Percentiles rank a stretch among this genome's conserved stretches.
phyloP scores from a whole-genome alignment of 2,113 vertebrate species.

The Columba livia region DNA sequence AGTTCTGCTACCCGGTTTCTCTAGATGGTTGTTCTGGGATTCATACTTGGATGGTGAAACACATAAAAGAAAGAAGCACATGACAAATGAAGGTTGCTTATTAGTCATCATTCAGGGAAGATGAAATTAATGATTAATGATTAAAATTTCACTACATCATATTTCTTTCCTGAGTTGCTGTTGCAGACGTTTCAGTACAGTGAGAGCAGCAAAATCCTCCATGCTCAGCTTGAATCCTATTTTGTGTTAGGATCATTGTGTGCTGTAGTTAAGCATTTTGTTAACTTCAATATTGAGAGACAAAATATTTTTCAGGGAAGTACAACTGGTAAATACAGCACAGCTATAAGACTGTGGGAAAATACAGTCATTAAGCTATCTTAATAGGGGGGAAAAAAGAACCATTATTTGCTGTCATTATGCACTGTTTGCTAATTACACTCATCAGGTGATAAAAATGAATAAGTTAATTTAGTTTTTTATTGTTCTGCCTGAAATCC shows the following conservation, averaged over 20 bases:
- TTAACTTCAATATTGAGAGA: slow-evolving; percentile 39
- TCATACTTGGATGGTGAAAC: not conserved
- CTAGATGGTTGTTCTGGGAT: slow-evolving; percentile 9
- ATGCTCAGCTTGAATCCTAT: not conserved
- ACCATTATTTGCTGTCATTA: slow-evolving; percentile 77
- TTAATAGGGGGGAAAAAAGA: slow-evolving; percentile 65
- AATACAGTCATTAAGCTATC: slow-evolving; percentile 69
- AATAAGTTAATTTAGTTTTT: slow-evolving; percentile 64
- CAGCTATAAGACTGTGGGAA: slow-evolving; percentile 53
- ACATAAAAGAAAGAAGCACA: not conserved
- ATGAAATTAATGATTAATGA: not conserved
- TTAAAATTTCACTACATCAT: not conserved
- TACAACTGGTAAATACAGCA: not conserved
- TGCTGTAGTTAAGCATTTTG: slow-evolving; percentile 10
- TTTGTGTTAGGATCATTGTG: not conserved
- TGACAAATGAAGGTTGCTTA: not conserved
- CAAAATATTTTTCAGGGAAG: slow-evolving; percentile 26
- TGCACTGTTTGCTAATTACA: slow-evolving; percentile 73
- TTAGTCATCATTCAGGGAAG: not conserved
- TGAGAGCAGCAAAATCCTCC: not conserved
- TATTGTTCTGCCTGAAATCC: slow-evolving; percentile 52
- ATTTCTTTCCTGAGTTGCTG: not conserved
- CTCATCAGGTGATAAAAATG: slow-evolving; percentile 70
- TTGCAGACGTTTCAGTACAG: not conserved
- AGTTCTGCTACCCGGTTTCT: not conserved